These are phyloP conservation scores for Otis tarda DNA, from an alignment of 2,113 vertebrate species.

Conservation along the genomic window DNA sequence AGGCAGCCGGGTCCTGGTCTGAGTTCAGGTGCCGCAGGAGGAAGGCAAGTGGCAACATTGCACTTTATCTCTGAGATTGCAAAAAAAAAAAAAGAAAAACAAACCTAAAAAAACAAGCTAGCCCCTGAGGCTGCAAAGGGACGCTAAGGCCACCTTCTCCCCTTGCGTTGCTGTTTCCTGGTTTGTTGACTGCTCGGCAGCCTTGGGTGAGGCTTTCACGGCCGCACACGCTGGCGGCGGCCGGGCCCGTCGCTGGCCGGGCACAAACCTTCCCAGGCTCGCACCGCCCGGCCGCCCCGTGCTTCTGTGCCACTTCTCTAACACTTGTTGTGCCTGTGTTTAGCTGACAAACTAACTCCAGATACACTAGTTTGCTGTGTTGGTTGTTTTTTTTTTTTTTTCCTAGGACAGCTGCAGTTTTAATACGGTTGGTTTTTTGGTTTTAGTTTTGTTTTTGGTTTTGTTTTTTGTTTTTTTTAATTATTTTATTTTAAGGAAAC, in stretches of 20 bases:
- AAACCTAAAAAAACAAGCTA: not conserved
- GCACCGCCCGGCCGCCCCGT: not conserved
- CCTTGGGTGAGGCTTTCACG: accelerated
- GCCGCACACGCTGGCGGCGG: not conserved
- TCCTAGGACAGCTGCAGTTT: constrained; percentile 20
- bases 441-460: too few relatives aligned
- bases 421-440: not conserved
- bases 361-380: not conserved
- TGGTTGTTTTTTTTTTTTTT: not conserved
- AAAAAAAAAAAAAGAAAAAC: not conserved
- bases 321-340: constrained; percentile 35
- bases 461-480: not conserved
- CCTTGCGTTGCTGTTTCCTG: not conserved
- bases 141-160: accelerated
- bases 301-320: constrained; percentile 45
- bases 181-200: not conserved
- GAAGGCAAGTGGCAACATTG: not conserved
- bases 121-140: not conserved
- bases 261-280: not conserved
- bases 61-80: constrained; percentile 18
- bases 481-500: not conserved
- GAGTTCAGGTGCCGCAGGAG: not conserved
- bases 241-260: not conserved
- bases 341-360: not conserved
- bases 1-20: not conserved